Evolutionary conservation across 2,797 vertebrate species (phyloP).

Genomic region (Coranthus polyacanthus): DNA sequence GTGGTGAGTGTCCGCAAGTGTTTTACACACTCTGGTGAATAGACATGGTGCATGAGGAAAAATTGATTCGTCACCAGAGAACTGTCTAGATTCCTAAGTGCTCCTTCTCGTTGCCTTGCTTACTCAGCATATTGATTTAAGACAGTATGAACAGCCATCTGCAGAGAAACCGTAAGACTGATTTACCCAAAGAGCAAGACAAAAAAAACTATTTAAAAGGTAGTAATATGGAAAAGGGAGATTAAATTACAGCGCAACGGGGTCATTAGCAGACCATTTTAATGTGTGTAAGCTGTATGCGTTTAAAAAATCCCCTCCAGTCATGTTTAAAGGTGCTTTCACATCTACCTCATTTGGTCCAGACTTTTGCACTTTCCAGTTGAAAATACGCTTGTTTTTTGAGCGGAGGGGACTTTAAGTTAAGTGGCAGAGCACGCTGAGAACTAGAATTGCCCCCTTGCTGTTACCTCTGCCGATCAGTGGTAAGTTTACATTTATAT

Average conservation of each 20-base stretch:
- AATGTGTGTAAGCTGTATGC: constrained; percentile 15
- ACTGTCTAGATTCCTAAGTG: constrained; percentile 35
- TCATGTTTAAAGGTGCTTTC: too few species aligned
- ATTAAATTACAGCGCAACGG: constrained; percentile 29
- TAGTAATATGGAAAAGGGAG: constrained; percentile 1
- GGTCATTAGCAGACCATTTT: background rate
- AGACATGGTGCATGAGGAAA: constrained; percentile 33
- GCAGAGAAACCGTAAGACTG: constrained; percentile 16
- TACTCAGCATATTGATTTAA: constrained; percentile 61
- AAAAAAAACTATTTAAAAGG: constrained; percentile 14
- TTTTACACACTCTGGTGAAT: constrained; percentile 42
- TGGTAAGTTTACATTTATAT: too few species aligned
- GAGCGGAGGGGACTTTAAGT: too few species aligned
- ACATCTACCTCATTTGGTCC: too few species aligned
- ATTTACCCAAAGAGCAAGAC: constrained; percentile 15
- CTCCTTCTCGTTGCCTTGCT: constrained; percentile 34
- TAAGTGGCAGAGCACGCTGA: too few species aligned
- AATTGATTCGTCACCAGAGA: constrained; percentile 54
- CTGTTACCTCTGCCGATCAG: too few species aligned
- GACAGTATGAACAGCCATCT: constrained; percentile 30
- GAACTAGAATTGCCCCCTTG: too few species aligned
- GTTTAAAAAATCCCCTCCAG: background rate
- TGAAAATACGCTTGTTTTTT: too few species aligned
- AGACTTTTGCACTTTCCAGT: too few species aligned
- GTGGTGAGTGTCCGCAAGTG: constrained; percentile 49